phyloP scores from a whole-genome alignment of 2,113 vertebrate genomes.

The Eubucco bourcierii region DNA sequence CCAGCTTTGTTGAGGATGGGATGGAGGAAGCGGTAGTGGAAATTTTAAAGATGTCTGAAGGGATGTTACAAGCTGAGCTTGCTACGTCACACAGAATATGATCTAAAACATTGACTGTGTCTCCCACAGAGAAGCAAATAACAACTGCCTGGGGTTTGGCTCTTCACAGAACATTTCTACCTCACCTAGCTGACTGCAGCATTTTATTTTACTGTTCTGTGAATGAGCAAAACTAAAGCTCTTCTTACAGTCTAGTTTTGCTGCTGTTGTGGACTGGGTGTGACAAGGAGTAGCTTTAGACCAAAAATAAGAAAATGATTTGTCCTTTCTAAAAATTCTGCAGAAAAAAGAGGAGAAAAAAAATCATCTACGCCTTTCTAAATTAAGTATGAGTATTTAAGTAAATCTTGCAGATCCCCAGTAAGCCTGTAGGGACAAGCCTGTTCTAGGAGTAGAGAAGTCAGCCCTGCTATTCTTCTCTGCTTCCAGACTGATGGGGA shows the following conservation, averaged over 20 bases:
- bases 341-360: neutral
- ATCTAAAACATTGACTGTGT: neutral
- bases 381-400: neutral
- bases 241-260: neutral
- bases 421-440: neutral
- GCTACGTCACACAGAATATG: neutral
- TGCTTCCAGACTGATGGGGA: neutral
- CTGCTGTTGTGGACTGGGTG: neutral
- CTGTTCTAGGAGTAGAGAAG: neutral
- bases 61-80: neutral
- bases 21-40: neutral
- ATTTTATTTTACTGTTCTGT: neutral
- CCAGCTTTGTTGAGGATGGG: neutral
- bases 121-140: neutral
- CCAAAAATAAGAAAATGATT: neutral
- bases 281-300: neutral
- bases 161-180: neutral
- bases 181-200: neutral
- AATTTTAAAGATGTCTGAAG: neutral
- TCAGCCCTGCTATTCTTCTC: neutral
- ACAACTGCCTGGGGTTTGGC: neutral
- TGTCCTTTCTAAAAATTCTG: neutral
- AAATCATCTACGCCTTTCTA: neutral
- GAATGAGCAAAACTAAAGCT: neutral
- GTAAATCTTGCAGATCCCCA: neutral